A percentile compares a stretch with the other conserved stretches of the same genome.
These are phyloP conservation scores for Cantharis rustica DNA, from an alignment of 2,888 invertebrate genomes.

Conservation along the genomic window DNA sequence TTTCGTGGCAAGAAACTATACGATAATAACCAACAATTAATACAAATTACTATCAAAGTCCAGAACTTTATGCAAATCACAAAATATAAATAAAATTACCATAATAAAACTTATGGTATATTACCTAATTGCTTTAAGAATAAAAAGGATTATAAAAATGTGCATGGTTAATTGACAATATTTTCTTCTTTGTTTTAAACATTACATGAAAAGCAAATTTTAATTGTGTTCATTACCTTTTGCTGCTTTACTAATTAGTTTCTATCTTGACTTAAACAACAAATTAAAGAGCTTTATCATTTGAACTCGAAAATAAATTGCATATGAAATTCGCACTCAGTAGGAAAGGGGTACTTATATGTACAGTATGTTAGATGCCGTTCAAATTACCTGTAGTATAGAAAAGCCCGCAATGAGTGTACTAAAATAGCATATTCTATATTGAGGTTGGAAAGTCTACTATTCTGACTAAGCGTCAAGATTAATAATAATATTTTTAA, in stretches of 20 bases:
- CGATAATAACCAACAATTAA: background rate
- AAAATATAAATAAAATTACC: background rate
- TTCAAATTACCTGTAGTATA: no score
- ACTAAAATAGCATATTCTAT: no score
- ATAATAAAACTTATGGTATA: background rate
- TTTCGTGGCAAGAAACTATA: background rate
- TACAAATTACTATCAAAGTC: background rate
- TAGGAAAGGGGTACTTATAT: background rate
- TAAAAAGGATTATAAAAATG: background rate
- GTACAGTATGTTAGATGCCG: no score
- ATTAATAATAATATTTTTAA: no score
- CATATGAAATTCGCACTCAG: background rate
- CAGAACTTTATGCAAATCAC: background rate
- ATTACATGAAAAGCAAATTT: background rate
- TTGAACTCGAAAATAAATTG: background rate
- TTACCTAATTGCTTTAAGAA: background rate
- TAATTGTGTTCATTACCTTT: background rate
- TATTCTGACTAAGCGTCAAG: no score
- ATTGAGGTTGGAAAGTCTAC: no score
- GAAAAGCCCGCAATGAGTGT: no score
- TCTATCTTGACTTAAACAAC: background rate
- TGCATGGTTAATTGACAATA: background rate
- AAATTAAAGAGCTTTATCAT: background rate
- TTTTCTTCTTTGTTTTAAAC: background rate
- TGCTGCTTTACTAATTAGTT: background rate